Evolutionary conservation across 2,888 invertebrate species (phyloP).

Genomic region (Chymomyza caudatula): DNA sequence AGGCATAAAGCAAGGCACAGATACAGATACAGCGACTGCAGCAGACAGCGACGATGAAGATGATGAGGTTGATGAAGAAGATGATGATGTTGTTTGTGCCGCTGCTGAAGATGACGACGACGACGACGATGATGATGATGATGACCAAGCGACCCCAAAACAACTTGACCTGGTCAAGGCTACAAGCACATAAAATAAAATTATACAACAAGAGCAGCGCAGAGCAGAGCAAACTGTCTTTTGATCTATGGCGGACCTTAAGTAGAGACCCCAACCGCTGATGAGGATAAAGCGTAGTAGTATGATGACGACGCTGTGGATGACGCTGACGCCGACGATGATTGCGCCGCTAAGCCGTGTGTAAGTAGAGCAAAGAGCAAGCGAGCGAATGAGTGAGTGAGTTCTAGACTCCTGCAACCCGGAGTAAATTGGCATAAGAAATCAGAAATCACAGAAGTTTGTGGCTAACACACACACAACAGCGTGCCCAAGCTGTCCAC

Average conservation of each 20-base stretch:
- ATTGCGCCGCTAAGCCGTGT: slow-evolving; percentile 15
- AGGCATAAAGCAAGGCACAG: slow-evolving; percentile 15
- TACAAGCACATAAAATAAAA: slow-evolving; percentile 70
- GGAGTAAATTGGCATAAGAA: slow-evolving; percentile 72
- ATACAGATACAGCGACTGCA: background rate
- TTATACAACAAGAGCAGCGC: slow-evolving; percentile 57
- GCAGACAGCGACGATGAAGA: background rate
- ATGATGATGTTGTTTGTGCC: background rate
- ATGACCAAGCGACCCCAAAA: slow-evolving; percentile 58
- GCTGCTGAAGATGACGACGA: background rate
- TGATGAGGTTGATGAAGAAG: background rate
- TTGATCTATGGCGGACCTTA: slow-evolving; percentile 60
- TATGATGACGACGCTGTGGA: slow-evolving; percentile 31
- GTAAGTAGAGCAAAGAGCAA: background rate
- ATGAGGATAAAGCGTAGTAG: slow-evolving; percentile 5
- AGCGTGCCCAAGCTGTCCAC: slow-evolving; percentile 1
- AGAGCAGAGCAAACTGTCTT: slow-evolving; percentile 63
- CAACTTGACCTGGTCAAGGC: slow-evolving; percentile 75
- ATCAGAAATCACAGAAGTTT: slow-evolving; percentile 74
- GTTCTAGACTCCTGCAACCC: background rate
- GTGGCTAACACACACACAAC: slow-evolving; percentile 26
- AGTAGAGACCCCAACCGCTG: slow-evolving; percentile 23
- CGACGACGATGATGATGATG: background rate
- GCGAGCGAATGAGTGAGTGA: slow-evolving; percentile 27
- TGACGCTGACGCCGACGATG: slow-evolving; percentile 42